A percentile compares a stretch with the other conserved stretches of the same genome.
Evolutionary conservation across 1,140 invertebrate species (phyloP).

Genomic region (Oscheius sp.): DNA sequence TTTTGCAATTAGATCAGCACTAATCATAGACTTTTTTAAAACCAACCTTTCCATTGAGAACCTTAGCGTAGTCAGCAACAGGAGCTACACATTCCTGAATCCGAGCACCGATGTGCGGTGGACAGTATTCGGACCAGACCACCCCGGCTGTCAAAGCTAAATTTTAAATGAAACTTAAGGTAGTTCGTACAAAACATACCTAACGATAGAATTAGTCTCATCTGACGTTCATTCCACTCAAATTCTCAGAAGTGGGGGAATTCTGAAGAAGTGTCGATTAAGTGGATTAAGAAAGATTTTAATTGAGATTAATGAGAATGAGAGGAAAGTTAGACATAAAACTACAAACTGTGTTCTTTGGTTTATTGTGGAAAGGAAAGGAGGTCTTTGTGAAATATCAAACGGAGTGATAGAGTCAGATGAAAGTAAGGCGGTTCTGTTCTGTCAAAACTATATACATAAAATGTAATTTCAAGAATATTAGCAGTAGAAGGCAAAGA

Average conservation of each 20-base stretch:
- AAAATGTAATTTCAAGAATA: background rate
- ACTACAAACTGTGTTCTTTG: too few relatives aligned
- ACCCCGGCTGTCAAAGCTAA: background rate
- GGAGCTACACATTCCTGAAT: slow-evolving; percentile 58
- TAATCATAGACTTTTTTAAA: slow-evolving; percentile 18
- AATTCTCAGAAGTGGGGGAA: background rate
- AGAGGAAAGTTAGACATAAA: too few relatives aligned
- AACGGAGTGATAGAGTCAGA: background rate
- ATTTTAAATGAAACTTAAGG: background rate
- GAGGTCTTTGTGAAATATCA: too few relatives aligned
- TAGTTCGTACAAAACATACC: background rate
- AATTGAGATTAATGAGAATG: too few relatives aligned
- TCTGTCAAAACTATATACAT: background rate
- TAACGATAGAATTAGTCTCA: background rate
- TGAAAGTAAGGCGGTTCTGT: background rate
- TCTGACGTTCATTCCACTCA: background rate
- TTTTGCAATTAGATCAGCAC: too few relatives aligned
- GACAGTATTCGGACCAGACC: slow-evolving; percentile 43
- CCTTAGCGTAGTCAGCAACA: slow-evolving; percentile 59
- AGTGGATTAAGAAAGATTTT: background rate
- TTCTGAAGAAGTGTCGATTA: background rate
- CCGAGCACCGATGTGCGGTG: slow-evolving; percentile 44
- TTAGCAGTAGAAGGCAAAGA: too few relatives aligned
- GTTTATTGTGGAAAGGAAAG: too few relatives aligned
- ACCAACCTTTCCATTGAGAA: slow-evolving; percentile 52